phyloP scores from a whole-genome alignment of 2,888 invertebrate genomes.

The Eupithecia abbreviata region DNA sequence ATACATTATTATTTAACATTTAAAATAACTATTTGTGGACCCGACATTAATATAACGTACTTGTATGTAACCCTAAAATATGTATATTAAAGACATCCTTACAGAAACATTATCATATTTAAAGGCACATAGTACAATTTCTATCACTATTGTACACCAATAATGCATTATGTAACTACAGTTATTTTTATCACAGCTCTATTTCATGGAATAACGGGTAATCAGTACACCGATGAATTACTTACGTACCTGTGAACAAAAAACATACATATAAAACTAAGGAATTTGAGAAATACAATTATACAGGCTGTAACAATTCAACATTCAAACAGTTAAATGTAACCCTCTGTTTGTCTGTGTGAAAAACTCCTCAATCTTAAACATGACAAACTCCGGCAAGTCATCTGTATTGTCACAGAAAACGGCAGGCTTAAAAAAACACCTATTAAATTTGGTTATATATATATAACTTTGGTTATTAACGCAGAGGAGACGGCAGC shows the following conservation, averaged over 20 bases:
- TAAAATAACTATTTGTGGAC: conserved; percentile 42
- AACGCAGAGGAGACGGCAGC: too few relatives aligned
- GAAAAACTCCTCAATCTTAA: too few relatives aligned
- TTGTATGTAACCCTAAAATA: not conserved
- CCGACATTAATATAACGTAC: conserved; percentile 42
- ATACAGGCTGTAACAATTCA: too few relatives aligned
- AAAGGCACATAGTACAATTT: not conserved
- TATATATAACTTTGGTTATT: too few relatives aligned
- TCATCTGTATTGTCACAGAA: too few relatives aligned
- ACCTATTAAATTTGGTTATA: too few relatives aligned
- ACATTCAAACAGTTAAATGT: too few relatives aligned
- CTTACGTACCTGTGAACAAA: conserved; percentile 33
- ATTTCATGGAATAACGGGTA: conserved; percentile 48
- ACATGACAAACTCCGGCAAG: too few relatives aligned
- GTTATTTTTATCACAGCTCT: conserved; percentile 71
- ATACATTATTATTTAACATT: conserved; percentile 48
- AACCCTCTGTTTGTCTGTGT: too few relatives aligned
- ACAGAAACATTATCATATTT: not conserved
- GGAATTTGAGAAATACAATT: not conserved
- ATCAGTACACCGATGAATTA: not conserved
- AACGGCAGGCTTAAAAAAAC: too few relatives aligned
- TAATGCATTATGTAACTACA: conserved; percentile 43
- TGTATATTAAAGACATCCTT: not conserved
- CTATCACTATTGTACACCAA: conserved; percentile 44
- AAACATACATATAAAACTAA: not conserved